Percentiles rank a stretch among this genome's conserved stretches.
phyloP scores from a whole-genome alignment of 2,113 vertebrate species.

The Cavia porcellus region DNA sequence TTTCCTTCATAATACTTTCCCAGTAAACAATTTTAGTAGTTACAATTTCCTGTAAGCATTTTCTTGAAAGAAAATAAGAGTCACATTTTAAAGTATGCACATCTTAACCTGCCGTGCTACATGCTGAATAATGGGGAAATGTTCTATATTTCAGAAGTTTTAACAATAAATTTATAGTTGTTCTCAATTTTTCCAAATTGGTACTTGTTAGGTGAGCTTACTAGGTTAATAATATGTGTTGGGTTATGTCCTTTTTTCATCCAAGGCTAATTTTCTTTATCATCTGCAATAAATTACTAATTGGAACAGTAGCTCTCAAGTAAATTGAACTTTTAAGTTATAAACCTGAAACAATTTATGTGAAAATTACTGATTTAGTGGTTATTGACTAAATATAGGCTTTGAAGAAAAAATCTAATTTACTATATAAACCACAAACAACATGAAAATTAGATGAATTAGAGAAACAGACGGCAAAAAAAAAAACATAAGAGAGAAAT shows the following conservation, averaged over 20 bases:
- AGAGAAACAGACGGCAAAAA: constrained; percentile 24
- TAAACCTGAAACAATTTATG: constrained; percentile 23
- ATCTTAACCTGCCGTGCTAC: background rate
- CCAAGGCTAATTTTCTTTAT: constrained; percentile 54
- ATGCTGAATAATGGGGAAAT: background rate
- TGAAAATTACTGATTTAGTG: constrained; percentile 28
- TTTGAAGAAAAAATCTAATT: constrained; percentile 51
- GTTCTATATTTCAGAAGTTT: constrained; percentile 37
- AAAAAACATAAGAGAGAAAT: constrained; percentile 35
- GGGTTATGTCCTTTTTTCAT: constrained; percentile 37
- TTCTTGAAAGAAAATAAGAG: background rate
- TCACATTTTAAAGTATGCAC: background rate
- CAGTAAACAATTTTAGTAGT: background rate
- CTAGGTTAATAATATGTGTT: constrained; percentile 12
- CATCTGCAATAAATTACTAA: constrained; percentile 48
- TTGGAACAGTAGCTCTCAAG: background rate
- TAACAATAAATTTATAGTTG: constrained; percentile 34
- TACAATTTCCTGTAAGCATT: background rate
- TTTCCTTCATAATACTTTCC: background rate
- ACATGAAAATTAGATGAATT: constrained; percentile 48
- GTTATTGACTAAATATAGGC: constrained; percentile 33
- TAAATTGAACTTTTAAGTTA: constrained; percentile 24
- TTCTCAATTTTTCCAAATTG: constrained; percentile 46
- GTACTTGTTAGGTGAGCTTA: background rate
- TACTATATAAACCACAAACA: background rate